phyloP scores from a whole-genome alignment of 2,797 vertebrate genomes.

The Pagetopsis macropterus region DNA sequence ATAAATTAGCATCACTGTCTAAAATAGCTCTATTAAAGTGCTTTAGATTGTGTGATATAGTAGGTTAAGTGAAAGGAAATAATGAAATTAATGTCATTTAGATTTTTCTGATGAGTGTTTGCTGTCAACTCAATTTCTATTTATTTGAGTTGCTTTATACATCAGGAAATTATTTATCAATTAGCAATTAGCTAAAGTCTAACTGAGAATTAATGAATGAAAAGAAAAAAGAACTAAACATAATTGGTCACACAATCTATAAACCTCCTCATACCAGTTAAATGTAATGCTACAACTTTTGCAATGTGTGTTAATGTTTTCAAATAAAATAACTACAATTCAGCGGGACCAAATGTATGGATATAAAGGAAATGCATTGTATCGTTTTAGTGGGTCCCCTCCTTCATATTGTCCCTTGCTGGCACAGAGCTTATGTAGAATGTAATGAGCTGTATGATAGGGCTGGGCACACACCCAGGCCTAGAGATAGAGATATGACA shows the following conservation, averaged over 20 bases:
- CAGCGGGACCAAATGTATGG: constrained; percentile 53
- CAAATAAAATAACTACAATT: constrained; percentile 44
- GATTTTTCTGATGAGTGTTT: constrained; percentile 4
- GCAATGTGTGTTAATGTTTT: constrained; percentile 71
- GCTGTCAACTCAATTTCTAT: constrained; percentile 21
- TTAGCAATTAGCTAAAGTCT: too few species aligned
- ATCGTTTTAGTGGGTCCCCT: constrained; percentile 69
- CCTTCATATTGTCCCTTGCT: constrained; percentile 68
- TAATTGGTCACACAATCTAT: constrained; percentile 49
- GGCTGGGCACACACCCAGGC: constrained; percentile 56
- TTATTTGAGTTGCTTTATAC: constrained; percentile 5
- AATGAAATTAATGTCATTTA: constrained; percentile 14
- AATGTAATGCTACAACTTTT: constrained; percentile 86
- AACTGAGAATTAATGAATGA: too few species aligned
- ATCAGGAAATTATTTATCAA: constrained; percentile 7
- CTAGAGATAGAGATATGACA: constrained; percentile 98
- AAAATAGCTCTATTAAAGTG: constrained; percentile 73
- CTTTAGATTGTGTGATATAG: constrained; percentile 65
- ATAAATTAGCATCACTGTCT: constrained; percentile 48
- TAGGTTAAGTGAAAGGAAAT: constrained; percentile 18
- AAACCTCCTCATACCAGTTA: constrained; percentile 57
- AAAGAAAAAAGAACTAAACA: constrained; percentile 13
- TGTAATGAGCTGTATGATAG: constrained; percentile 58
- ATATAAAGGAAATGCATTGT: constrained; percentile 46
- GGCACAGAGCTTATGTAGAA: constrained; percentile 63